A percentile compares a stretch with the other conserved stretches of the same genome.
phyloP scores from a whole-genome alignment of 1,140 invertebrate genomes.

The Cotesia typhae region DNA sequence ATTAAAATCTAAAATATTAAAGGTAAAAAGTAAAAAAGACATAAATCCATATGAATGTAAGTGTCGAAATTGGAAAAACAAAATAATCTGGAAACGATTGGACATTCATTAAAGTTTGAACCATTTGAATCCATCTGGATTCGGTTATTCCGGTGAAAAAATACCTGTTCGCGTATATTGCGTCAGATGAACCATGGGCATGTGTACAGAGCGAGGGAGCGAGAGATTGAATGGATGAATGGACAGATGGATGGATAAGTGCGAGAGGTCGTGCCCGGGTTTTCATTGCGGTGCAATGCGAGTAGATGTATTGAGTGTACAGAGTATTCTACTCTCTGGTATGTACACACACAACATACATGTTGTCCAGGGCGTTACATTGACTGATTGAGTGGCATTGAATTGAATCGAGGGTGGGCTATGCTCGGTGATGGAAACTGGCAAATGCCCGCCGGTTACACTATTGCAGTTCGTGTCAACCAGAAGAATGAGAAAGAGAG shows the following conservation, averaged over 20 bases:
- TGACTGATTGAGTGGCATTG: slow-evolving; percentile 66
- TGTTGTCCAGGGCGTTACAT: slow-evolving; percentile 55
- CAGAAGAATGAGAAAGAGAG: neutral
- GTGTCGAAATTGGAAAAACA: neutral
- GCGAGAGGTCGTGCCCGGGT: slow-evolving; percentile 9
- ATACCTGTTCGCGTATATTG: neutral
- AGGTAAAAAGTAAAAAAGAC: no score
- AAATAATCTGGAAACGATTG: slow-evolving; percentile 1
- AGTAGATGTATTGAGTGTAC: neutral
- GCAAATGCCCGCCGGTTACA: slow-evolving; percentile 53
- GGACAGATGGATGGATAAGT: slow-evolving; percentile 3
- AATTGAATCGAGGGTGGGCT: slow-evolving; percentile 60
- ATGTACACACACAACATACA: slow-evolving; percentile 30
- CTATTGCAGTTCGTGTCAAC: neutral
- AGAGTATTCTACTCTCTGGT: neutral
- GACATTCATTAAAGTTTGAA: slow-evolving; percentile 3
- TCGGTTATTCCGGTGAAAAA: neutral
- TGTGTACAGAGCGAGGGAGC: neutral
- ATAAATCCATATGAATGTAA: no score
- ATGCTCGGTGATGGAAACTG: slow-evolving; percentile 45
- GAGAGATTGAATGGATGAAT: neutral
- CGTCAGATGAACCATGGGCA: neutral
- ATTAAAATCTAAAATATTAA: no score
- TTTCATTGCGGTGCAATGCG: slow-evolving; percentile 6
- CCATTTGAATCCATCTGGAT: neutral